Conservation (phyloP, 2,113 vertebrate genomes). For the Gymnorhina tibicen region DNA sequence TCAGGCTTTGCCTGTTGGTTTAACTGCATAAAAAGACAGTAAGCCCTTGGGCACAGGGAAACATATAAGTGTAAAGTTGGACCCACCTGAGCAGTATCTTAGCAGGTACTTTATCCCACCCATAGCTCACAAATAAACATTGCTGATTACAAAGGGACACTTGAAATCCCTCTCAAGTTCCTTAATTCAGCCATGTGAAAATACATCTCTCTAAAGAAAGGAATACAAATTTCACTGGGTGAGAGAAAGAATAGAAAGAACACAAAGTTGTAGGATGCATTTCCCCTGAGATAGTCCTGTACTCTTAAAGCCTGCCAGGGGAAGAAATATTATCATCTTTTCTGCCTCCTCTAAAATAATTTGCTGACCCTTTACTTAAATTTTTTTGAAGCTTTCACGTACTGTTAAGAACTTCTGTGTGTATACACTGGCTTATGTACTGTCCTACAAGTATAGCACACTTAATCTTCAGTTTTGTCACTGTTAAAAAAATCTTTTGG, state of each 20-base stretch:
- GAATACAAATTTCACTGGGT: background rate
- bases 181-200: background rate
- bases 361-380: background rate
- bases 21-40: background rate
- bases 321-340: background rate
- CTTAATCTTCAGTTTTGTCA: background rate
- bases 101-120: background rate
- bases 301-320: background rate
- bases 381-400: background rate
- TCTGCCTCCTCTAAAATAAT: background rate
- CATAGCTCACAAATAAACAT: background rate
- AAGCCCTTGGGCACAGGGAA: background rate
- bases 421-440: background rate
- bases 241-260: background rate
- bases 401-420: background rate
- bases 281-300: background rate
- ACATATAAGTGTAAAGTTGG: rapidly evolving
- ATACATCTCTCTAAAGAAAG: background rate
- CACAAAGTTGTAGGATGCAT: background rate
- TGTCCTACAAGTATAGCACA: background rate
- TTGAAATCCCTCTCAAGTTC: background rate
- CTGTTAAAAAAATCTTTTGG: background rate
- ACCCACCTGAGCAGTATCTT: background rate
- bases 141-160: background rate
- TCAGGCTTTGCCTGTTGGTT: background rate